phyloP scores from a whole-genome alignment of 2,113 vertebrate genomes.

The Podilymbus podiceps region DNA sequence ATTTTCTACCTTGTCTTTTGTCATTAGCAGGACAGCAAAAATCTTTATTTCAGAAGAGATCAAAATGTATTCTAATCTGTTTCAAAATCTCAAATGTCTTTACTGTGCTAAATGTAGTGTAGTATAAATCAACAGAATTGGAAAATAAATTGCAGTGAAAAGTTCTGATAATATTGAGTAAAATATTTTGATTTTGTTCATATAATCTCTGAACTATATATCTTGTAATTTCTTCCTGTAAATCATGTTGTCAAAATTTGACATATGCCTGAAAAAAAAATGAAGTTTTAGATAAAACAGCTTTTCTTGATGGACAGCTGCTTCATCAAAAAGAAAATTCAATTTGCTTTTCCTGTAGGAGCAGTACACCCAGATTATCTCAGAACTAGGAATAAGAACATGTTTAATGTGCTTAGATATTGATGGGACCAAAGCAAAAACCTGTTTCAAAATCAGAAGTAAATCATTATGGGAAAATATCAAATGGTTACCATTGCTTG shows the following conservation, averaged over 20 bases:
- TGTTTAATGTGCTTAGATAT: background rate
- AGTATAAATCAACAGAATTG: background rate
- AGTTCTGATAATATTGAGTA: background rate
- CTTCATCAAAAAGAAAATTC: background rate
- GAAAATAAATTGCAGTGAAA: background rate
- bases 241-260: background rate
- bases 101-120: background rate
- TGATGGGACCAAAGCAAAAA: background rate
- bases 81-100: background rate
- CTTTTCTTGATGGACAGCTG: background rate
- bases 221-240: background rate
- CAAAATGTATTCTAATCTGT: background rate
- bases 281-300: background rate
- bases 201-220: background rate
- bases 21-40: background rate
- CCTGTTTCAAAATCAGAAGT: background rate
- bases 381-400: background rate
- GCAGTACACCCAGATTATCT: background rate
- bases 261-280: background rate
- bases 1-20: background rate
- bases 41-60: background rate
- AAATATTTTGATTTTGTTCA: background rate
- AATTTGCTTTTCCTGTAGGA: background rate
- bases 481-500: background rate
- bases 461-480: background rate